Percentiles rank a stretch among this genome's conserved stretches.
Evolutionary conservation across 2,888 invertebrate species (phyloP).

Genomic region (Cyclophora punctaria): DNA sequence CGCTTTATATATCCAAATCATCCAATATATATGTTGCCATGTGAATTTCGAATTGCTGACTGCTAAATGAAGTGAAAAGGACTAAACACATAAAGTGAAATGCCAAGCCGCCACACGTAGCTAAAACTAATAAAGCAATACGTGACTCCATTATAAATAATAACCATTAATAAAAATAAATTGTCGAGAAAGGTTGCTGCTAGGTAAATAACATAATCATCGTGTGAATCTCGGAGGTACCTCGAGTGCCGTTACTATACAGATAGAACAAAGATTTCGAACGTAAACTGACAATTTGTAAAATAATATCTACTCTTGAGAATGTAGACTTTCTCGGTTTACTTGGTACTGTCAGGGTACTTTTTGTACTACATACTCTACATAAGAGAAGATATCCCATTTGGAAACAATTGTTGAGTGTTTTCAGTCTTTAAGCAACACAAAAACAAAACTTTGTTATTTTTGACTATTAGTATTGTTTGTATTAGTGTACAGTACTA

Average conservation of each 20-base stretch:
- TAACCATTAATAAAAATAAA: conserved; percentile 5
- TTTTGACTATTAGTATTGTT: too few relatives aligned
- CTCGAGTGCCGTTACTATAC: conserved; percentile 4
- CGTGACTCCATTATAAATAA: conserved; percentile 3
- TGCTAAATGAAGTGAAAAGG: too few relatives aligned
- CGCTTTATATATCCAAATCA: too few relatives aligned
- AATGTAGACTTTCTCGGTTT: conserved; percentile 27
- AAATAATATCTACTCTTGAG: background rate
- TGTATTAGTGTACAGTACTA: too few relatives aligned
- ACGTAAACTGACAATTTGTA: conserved; percentile 11
- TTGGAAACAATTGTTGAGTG: too few relatives aligned
- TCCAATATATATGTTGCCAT: too few relatives aligned
- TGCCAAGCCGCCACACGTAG: background rate
- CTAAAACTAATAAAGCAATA: background rate
- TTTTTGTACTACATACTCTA: too few relatives aligned
- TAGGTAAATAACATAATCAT: conserved; percentile 5
- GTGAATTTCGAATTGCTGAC: too few relatives aligned
- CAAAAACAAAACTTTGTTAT: too few relatives aligned
- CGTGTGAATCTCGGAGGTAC: conserved; percentile 11
- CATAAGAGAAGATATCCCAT: too few relatives aligned
- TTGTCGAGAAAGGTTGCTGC: conserved; percentile 9
- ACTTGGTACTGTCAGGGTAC: conserved; percentile 10
- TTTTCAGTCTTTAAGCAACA: too few relatives aligned
- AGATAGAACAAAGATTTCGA: conserved; percentile 10
- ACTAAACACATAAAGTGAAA: too few relatives aligned